A percentile compares a stretch with the other conserved stretches of the same genome.
phyloP scores from a whole-genome alignment of 2,113 vertebrate genomes.

The Marmota monax region DNA sequence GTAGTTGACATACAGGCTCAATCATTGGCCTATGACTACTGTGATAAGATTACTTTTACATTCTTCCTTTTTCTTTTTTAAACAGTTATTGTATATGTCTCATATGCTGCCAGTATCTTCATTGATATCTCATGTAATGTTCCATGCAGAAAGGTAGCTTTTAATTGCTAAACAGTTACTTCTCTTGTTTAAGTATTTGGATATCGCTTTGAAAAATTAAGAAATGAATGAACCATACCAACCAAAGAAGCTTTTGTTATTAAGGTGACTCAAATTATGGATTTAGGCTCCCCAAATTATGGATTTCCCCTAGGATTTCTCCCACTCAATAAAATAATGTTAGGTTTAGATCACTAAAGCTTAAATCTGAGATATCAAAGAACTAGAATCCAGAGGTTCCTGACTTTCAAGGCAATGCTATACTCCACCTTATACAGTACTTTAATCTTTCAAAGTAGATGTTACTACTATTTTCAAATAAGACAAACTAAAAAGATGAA shows the following conservation, averaged over 20 bases:
- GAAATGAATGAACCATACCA: not conserved
- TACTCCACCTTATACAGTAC: not conserved
- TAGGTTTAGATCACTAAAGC: constrained; percentile 24
- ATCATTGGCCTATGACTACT: not conserved
- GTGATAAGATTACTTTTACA: not conserved
- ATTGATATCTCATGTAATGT: not conserved
- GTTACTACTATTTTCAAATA: constrained; percentile 37
- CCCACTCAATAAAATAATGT: constrained; percentile 41
- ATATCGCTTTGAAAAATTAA: not conserved
- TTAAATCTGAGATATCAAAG: not conserved
- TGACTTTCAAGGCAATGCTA: constrained; percentile 32
- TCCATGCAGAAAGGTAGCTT: constrained; percentile 39
- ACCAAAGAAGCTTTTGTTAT: constrained; percentile 32
- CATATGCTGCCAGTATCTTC: not conserved
- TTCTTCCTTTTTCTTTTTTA: not conserved
- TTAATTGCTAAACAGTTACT: not conserved
- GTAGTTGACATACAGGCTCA: not conserved
- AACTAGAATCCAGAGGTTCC: not conserved
- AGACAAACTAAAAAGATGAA: constrained; percentile 34
- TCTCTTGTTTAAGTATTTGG: not conserved
- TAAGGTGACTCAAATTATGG: constrained; percentile 23
- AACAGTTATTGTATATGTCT: not conserved
- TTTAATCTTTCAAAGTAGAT: constrained; percentile 27
- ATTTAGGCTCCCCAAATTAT: not conserved
- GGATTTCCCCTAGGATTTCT: not conserved